A percentile compares a stretch with the other conserved stretches of the same genome.
These are phyloP conservation scores for Hanleya hanleyi DNA, from an alignment of 2,888 invertebrate species.

Conservation along the genomic window DNA sequence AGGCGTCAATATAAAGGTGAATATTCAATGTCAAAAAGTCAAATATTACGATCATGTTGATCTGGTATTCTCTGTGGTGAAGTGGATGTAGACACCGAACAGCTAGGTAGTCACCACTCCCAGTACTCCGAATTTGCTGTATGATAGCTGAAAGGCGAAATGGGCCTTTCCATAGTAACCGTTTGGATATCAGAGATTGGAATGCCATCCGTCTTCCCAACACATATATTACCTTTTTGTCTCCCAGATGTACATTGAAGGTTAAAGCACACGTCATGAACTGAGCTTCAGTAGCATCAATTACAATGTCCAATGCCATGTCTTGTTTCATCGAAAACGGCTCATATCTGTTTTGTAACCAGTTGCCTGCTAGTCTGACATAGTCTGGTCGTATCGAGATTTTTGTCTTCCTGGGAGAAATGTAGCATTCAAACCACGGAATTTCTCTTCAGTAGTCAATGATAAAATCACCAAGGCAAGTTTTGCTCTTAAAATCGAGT, in stretches of 20 bases:
- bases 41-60: conserved; percentile 48
- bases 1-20: conserved; percentile 44
- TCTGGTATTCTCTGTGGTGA: conserved; percentile 46
- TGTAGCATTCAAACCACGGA: conserved; percentile 57
- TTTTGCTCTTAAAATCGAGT: conserved; percentile 40
- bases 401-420: conserved; percentile 48
- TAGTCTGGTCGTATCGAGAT: conserved; percentile 53
- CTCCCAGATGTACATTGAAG: conserved; percentile 48
- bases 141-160: conserved; percentile 44
- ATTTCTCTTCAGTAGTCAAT: conserved; percentile 42
- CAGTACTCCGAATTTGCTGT: conserved; percentile 54
- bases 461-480: conserved; percentile 49
- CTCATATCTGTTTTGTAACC: conserved; percentile 43
- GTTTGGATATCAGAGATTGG: conserved; percentile 38
- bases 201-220: conserved; percentile 43
- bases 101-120: conserved; percentile 49
- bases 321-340: conserved; percentile 37
- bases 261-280: conserved; percentile 45
- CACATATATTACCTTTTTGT: conserved; percentile 41
- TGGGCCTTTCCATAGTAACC: conserved; percentile 29
- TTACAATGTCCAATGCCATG: conserved; percentile 21
- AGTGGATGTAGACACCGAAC: conserved; percentile 51
- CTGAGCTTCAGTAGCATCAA: conserved; percentile 40
- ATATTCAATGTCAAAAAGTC: conserved; percentile 39
- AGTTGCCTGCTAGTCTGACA: conserved; percentile 39